Evolutionary conservation across 2,888 invertebrate species (phyloP).

Genomic region (Drosophila pseudotalamancana): DNA sequence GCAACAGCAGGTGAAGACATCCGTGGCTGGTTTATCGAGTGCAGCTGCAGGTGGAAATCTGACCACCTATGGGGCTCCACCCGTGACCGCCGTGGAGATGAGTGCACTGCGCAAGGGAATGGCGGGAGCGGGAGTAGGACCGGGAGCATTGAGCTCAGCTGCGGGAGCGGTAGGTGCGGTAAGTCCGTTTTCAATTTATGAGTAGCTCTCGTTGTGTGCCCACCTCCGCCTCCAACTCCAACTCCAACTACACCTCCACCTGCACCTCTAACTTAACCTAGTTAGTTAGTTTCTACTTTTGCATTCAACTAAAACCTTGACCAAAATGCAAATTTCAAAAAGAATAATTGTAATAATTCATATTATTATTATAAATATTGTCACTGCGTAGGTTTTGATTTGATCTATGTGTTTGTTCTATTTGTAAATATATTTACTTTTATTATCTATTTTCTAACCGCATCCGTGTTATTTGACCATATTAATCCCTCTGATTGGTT

Average conservation of each 20-base stretch:
- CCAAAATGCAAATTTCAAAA: constrained; percentile 11
- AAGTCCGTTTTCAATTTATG: constrained; percentile 81
- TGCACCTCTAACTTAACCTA: constrained; percentile 68
- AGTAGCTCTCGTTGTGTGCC: constrained; percentile 60
- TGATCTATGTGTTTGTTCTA: constrained; percentile 46
- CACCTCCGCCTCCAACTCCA: constrained; percentile 36
- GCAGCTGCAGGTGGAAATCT: constrained; percentile 62
- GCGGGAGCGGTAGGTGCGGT: constrained; percentile 80
- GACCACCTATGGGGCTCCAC: constrained; percentile 43
- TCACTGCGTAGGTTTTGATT: constrained; percentile 28
- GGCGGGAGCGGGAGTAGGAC: constrained; percentile 56
- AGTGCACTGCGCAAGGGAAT: constrained; percentile 79
- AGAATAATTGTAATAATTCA: constrained; percentile 23
- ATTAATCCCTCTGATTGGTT: constrained; percentile 17
- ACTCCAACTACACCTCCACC: constrained; percentile 24
- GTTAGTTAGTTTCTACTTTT: constrained; percentile 34
- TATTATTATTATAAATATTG: constrained; percentile 27
- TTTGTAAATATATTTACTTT: constrained; percentile 51
- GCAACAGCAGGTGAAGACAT: constrained; percentile 66
- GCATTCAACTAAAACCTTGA: constrained; percentile 16
- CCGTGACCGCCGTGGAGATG: constrained; percentile 59
- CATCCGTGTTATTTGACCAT: constrained; percentile 46
- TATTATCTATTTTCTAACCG: constrained; percentile 37
- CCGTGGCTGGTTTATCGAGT: constrained; percentile 70
- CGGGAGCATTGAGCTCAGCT: constrained; percentile 52